Percentiles rank a stretch among this genome's conserved stretches.
phyloP scores from a whole-genome alignment of 1,140 invertebrate genomes.

The Drosophila nannoptera region DNA sequence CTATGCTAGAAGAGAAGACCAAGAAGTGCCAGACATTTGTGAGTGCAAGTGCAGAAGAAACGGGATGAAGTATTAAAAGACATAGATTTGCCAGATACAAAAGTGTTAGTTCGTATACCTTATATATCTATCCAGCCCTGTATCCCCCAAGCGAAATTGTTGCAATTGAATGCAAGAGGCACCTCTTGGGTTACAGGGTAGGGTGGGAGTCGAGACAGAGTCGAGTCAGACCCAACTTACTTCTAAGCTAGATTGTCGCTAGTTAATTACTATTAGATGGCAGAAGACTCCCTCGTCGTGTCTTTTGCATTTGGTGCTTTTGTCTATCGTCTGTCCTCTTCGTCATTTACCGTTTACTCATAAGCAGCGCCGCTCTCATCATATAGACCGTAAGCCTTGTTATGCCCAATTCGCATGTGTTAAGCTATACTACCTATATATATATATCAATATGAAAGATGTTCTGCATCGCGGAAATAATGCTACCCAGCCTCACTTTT shows the following conservation, averaged over 20 bases:
- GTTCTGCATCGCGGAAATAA: background rate
- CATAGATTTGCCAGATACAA: too few relatives aligned
- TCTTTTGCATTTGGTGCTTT: slow-evolving; percentile 51
- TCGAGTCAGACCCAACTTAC: background rate
- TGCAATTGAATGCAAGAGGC: too few relatives aligned
- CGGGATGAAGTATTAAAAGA: too few relatives aligned
- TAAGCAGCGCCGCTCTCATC: slow-evolving; percentile 36
- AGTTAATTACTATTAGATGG: too few relatives aligned
- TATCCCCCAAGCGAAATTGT: background rate
- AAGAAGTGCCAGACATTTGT: background rate
- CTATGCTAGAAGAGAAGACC: background rate
- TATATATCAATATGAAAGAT: background rate
- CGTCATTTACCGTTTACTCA: slow-evolving; percentile 36
- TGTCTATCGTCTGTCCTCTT: slow-evolving; percentile 58
- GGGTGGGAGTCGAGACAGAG: background rate
- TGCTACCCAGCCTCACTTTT: slow-evolving; percentile 15
- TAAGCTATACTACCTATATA: slow-evolving; percentile 20
- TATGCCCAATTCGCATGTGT: slow-evolving; percentile 51
- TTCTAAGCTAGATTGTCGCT: too few relatives aligned
- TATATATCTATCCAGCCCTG: background rate
- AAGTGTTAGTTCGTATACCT: too few relatives aligned
- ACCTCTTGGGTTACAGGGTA: background rate
- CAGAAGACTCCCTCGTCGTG: background rate
- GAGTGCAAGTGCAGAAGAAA: slow-evolving; percentile 1
- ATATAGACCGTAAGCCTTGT: slow-evolving; percentile 35